phyloP scores from a whole-genome alignment of 92 coral and sea anemone species.

The Phymanthus crucifer region DNA sequence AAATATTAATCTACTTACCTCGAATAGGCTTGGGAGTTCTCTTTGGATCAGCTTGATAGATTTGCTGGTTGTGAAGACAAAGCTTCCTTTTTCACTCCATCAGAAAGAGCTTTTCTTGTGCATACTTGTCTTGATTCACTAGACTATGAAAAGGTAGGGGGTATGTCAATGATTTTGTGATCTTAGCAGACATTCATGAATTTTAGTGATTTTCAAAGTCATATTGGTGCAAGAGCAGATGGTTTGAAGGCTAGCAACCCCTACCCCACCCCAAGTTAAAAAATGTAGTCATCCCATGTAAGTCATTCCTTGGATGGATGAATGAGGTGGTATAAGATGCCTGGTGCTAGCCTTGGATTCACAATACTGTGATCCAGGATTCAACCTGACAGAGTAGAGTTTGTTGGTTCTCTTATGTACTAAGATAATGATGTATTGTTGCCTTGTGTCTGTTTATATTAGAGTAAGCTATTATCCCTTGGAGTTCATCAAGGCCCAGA shows the following conservation, averaged over 20 bases:
- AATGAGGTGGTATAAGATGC: too few relatives aligned
- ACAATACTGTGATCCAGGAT: too few relatives aligned
- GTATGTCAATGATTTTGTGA: not conserved
- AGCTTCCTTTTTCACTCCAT: conserved; percentile 77
- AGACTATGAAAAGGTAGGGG: conserved; percentile 58
- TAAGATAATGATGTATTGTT: not conserved
- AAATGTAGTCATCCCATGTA: too few relatives aligned
- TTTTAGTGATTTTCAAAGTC: too few relatives aligned
- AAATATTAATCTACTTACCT: not conserved
- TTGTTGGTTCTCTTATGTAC: not conserved
- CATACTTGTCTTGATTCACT: conserved; percentile 68
- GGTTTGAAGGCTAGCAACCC: too few relatives aligned
- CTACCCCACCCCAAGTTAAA: too few relatives aligned
- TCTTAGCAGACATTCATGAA: not conserved
- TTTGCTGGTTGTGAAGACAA: conserved; percentile 74
- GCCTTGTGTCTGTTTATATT: not conserved
- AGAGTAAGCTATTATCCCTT: conserved; percentile 63
- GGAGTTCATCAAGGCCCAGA: conserved; percentile 75
- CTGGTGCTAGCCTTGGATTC: too few relatives aligned
- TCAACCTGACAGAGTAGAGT: too few relatives aligned
- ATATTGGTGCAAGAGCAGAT: too few relatives aligned
- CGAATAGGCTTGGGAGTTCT: conserved; percentile 53
- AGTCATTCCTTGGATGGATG: too few relatives aligned
- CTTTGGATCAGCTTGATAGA: conserved; percentile 48
- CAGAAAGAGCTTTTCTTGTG: conserved; percentile 81